A percentile compares a stretch with the other conserved stretches of the same genome.
Evolutionary conservation across 2,888 invertebrate species (phyloP).

Genomic region (Bugulina stolonifera): DNA sequence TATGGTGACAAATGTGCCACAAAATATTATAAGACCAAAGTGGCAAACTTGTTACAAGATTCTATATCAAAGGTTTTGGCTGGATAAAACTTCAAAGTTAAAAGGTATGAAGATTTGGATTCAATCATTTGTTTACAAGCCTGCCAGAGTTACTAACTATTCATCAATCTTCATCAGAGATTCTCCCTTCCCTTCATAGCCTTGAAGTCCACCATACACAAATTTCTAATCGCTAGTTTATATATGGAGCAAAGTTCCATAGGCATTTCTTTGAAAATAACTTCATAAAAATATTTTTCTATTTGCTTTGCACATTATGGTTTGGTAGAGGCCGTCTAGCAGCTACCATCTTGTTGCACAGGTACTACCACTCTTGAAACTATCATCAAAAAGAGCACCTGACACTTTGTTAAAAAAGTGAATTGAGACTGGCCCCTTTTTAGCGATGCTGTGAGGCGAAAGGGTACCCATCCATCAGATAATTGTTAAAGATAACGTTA

Average conservation of each 20-base stretch:
- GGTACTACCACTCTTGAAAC: no score
- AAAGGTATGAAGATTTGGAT: neutral
- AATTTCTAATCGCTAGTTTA: no score
- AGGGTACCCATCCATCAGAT: no score
- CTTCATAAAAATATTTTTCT: neutral
- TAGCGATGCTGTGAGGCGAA: no score
- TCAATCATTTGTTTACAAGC: neutral
- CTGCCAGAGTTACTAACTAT: neutral
- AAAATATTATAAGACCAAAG: neutral
- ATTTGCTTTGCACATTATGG: neutral
- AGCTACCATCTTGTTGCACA: no score
- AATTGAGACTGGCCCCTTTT: neutral
- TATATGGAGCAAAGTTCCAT: no score
- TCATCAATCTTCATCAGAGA: neutral
- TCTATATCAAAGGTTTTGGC: neutral
- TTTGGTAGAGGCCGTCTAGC: no score
- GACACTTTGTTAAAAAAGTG: neutral
- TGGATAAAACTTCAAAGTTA: neutral
- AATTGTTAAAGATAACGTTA: no score
- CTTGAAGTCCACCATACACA: neutral
- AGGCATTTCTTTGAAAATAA: no score
- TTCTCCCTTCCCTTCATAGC: neutral
- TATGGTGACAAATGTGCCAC: neutral
- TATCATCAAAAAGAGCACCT: no score
- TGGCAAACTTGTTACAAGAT: neutral